Evolutionary conservation across 2,888 invertebrate genomes (phyloP), one percentile per base, ranked within the genome.

Genomic region (Thymelicus acteon): DNA sequence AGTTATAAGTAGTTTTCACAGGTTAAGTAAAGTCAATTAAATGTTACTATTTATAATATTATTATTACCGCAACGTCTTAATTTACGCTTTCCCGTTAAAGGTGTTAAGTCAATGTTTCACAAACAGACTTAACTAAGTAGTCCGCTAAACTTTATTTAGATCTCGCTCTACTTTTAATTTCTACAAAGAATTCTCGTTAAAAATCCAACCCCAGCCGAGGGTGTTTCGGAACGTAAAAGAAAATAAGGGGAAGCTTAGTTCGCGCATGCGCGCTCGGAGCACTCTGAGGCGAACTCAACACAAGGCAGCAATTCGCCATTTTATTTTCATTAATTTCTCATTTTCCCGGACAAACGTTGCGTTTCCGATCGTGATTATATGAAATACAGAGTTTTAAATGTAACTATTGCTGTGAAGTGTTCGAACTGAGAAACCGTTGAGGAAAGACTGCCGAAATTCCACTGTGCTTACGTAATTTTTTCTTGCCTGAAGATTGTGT

Each of bases 261-360:
- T 10, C 73, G 75, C 92, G 91, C 92, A 88, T 86, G 92, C 92
- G 85, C 77, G 63, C 5, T 48, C 63, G 7, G 19, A 39, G 67
- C 72, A 75, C 80, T 72, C 73, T 60, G 65, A 67, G 75, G 83
- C 88, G 88, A 90, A 89, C 90, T 88, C 83, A 87, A 87, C 82
- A 78, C 77, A 74, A 76, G 74, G 77, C 76, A 76, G 77, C 75
- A 73, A 71, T 74, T 72, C 73, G 82, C 87, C 92, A 92, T 93
- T 89, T 93, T 93, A 88, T 84, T 87, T 90, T 79, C 74, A 75
- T 76, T 76, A 84, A 82, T 85, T 84, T 82, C 80, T 74, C 78
- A 82, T 79, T 84, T 82, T 82, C 73, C 77, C 74, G 54, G 70
- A 76, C 73, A 80, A 82, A 82, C 76, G 74, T 72, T 73, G 39